A percentile compares a stretch with the other conserved stretches of the same genome.
Evolutionary conservation across 1,140 invertebrate species (phyloP).

Genomic region (Solen grandis): DNA sequence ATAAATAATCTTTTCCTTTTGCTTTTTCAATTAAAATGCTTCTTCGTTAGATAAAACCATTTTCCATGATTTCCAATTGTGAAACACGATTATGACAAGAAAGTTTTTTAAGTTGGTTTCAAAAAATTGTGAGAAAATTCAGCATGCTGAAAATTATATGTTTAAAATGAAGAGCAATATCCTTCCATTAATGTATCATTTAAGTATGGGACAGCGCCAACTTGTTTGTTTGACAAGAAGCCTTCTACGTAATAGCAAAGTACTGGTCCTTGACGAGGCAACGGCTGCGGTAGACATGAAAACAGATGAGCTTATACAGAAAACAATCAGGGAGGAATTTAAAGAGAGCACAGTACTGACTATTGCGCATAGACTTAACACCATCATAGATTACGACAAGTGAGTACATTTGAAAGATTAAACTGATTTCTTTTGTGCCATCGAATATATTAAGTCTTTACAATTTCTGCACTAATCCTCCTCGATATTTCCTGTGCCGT

Average conservation of each 20-base stretch:
- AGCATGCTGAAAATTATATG: too few species aligned
- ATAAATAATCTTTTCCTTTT: too few species aligned
- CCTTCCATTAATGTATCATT: constrained; percentile 46
- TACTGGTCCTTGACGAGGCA: constrained; percentile 87
- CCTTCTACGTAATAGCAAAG: constrained; percentile 84
- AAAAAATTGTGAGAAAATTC: too few species aligned
- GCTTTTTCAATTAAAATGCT: too few species aligned
- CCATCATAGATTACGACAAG: constrained; percentile 86
- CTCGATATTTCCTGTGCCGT: too few species aligned
- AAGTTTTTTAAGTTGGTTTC: too few species aligned
- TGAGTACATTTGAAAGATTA: too few species aligned
- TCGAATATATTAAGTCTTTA: neutral
- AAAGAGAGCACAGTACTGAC: constrained; percentile 89
- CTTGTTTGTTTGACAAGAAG: constrained; percentile 82
- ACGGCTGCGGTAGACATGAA: constrained; percentile 72
- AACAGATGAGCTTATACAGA: constrained; percentile 86
- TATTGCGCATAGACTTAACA: constrained; percentile 90
- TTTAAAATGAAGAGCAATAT: too few species aligned
- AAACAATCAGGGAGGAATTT: constrained; percentile 87
- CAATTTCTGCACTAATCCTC: neutral
- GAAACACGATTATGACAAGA: too few species aligned
- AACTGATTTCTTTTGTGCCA: neutral
- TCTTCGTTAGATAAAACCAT: too few species aligned
- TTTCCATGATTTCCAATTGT: too few species aligned
- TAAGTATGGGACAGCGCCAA: constrained; percentile 82